phyloP scores from a whole-genome alignment of 64 coral and sea anemone species.

The Dendronephthya gigantea region DNA sequence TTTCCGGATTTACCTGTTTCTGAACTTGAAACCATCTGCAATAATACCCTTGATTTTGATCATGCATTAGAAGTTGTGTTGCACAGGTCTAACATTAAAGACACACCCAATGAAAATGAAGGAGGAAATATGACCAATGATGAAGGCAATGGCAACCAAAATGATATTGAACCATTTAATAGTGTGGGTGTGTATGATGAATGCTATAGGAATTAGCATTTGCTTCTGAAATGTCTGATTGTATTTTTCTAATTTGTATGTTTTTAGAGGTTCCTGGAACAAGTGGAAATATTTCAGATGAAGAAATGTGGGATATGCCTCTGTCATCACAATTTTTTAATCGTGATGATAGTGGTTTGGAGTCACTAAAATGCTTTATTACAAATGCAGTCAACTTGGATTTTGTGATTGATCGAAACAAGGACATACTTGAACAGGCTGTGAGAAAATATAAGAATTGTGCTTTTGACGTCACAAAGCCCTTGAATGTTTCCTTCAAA shows the following conservation, averaged over 20 bases:
- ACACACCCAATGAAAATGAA: too few species aligned
- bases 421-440: constrained; percentile 3
- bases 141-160: too few species aligned
- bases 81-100: too few species aligned
- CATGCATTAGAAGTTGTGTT: too few species aligned
- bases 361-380: constrained; percentile 1
- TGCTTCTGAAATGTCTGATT: background rate
- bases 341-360: background rate
- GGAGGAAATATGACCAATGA: too few species aligned
- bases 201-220: background rate
- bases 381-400: background rate
- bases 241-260: background rate
- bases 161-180: too few species aligned
- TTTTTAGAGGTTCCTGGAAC: background rate
- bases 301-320: too few species aligned
- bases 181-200: too few species aligned
- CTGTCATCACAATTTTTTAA: background rate
- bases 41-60: too few species aligned
- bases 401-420: background rate
- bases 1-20: too few species aligned
- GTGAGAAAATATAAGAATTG: background rate
- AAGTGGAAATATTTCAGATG: too few species aligned
- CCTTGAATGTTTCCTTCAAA: constrained; percentile 14
- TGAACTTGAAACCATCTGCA: too few species aligned
- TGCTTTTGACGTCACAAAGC: background rate